Evolutionary conservation across 2,113 vertebrate species (phyloP).

Genomic region (Etheostoma spectabile): DNA sequence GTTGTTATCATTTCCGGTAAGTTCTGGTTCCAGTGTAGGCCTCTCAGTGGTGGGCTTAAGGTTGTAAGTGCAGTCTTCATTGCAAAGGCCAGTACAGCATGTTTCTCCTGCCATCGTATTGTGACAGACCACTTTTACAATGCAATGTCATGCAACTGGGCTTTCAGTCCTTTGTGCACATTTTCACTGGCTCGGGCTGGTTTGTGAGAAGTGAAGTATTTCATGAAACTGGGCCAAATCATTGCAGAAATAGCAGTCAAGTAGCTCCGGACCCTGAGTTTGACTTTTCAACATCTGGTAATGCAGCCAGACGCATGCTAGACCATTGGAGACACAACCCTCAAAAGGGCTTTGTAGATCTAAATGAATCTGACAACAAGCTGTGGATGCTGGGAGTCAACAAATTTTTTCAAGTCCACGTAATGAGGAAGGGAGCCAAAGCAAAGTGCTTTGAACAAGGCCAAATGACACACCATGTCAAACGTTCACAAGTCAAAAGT

Average conservation of each 20-base stretch:
- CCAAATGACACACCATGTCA: conserved; percentile 56
- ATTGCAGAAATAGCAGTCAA: conserved; percentile 56
- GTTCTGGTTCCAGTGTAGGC: background rate
- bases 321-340: conserved; percentile 57
- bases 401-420: conserved; percentile 68
- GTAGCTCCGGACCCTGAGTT: conserved; percentile 48
- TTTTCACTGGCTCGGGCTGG: conserved; percentile 25
- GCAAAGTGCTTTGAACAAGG: conserved; percentile 64
- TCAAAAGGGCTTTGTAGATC: conserved; percentile 56
- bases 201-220: conserved; percentile 64
- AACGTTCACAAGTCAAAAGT: conserved; percentile 70
- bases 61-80: background rate
- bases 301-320: conserved; percentile 58
- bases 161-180: conserved; percentile 45
- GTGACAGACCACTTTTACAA: conserved; percentile 48
- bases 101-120: conserved; percentile 39
- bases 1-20: background rate
- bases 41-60: conserved; percentile 7
- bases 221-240: conserved; percentile 64
- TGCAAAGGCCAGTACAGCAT: conserved; percentile 21
- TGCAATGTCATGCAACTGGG: conserved; percentile 51
- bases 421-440: conserved; percentile 70
- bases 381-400: conserved; percentile 56
- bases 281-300: conserved; percentile 71
- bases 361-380: conserved; percentile 79